Evolutionary conservation across 2,888 invertebrate genomes (phyloP), one percentile per base, ranked within the genome.

Genomic region (Xylota segnis): DNA sequence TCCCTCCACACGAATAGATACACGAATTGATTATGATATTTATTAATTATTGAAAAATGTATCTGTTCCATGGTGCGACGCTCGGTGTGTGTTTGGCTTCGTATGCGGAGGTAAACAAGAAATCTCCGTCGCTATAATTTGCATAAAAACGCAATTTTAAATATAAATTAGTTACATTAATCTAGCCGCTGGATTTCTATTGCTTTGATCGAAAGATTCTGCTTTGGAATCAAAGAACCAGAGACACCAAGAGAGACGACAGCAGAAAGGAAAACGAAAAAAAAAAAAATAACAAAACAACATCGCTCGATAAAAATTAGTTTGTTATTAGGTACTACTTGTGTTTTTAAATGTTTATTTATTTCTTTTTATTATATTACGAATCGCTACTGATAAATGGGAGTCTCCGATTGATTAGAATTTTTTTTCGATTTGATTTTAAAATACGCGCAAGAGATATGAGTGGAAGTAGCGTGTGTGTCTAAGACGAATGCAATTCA

Each of bases 21-120:
- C 52, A 27, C 68, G 75, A 81, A 76, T 76, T 86, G 81, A 81
- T 81, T 86, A 81, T 86, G 86, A 82, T 86, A 82, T 77, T 86
- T 86, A 86, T 77, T 86, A 86, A 86, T 86, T 86, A 82, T 81
- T 72, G 63, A 81, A 71, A 86, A 82, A 82, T 76, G 76, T 82
- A 76, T 76, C 82, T 81, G 66, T 76, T 76, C 74, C 58, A 70
- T 66, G 70, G 70, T 70, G 27, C 18, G 63, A 16, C 7, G n/a
- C 4, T 54, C 40, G 27, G 3, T 65, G 27, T 54, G 50, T 56
- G 9, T 32, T 10, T 29, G 9, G 37, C n/a, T 71, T 43, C 34
- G 40, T 7, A 40, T 58, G 70, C 70, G 61, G 76, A 70, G 70
- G 72, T 72, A 72, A 43, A 72, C 70, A 71, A 79, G 65, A 76